Evolutionary conservation across 2,888 invertebrate species (phyloP).

Genomic region (Epicampocera succincta): DNA sequence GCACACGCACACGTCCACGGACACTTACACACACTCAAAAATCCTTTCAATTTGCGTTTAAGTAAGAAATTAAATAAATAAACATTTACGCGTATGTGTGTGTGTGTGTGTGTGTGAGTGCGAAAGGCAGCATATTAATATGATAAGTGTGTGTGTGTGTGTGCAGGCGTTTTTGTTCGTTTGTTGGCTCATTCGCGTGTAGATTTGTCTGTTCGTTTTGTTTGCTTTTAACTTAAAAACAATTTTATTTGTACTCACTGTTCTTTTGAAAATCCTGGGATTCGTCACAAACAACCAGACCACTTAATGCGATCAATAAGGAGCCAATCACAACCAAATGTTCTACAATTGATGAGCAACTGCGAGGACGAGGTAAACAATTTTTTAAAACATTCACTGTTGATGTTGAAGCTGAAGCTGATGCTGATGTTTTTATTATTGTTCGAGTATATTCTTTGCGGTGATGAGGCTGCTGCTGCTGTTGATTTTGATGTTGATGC

Average conservation of each 20-base stretch:
- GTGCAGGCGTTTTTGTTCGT: too few relatives aligned
- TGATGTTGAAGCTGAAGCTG: slow-evolving; percentile 57
- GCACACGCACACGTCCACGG: not conserved
- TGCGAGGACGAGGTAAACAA: slow-evolving; percentile 54
- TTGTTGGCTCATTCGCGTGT: not conserved
- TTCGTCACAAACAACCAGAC: slow-evolving; percentile 79
- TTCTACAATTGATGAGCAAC: slow-evolving; percentile 62
- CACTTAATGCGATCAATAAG: slow-evolving; percentile 74
- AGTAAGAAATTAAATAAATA: slow-evolving; percentile 8
- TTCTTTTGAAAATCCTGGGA: slow-evolving; percentile 82
- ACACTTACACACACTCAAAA: not conserved
- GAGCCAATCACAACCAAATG: slow-evolving; percentile 74
- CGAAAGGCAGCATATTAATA: not conserved
- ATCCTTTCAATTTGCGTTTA: slow-evolving; percentile 14
- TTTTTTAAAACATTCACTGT: slow-evolving; percentile 46
- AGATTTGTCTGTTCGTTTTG: not conserved
- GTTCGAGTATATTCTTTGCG: slow-evolving; percentile 60
- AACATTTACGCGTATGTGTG: not conserved
- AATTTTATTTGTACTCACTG: slow-evolving; percentile 77
- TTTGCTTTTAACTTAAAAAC: slow-evolving; percentile 1
- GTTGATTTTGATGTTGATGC: slow-evolving; percentile 19
- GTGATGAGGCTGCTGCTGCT: slow-evolving; percentile 25
- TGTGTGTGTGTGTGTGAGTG: not conserved
- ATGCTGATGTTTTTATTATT: slow-evolving; percentile 34
- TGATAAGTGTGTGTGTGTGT: not conserved